phyloP scores from a whole-genome alignment of 1,140 invertebrate species.

The Drosophila rhopaloa region DNA sequence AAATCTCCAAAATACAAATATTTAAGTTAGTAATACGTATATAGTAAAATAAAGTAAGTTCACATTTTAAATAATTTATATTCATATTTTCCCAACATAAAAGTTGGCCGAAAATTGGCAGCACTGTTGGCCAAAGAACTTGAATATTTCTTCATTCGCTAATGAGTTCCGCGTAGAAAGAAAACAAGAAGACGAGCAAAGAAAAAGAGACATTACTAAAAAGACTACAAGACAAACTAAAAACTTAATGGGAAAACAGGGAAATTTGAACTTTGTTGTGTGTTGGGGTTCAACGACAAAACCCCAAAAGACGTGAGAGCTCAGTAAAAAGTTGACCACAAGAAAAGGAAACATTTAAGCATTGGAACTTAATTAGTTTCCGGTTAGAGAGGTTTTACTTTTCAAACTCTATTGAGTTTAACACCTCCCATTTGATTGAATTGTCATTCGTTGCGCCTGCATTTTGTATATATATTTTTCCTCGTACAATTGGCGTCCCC shows the following conservation, averaged over 20 bases:
- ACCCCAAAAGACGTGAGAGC: conserved; percentile 4
- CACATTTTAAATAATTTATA: too few relatives aligned
- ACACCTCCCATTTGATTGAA: conserved; percentile 40
- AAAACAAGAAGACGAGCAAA: neutral
- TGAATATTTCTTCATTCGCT: conserved; percentile 1
- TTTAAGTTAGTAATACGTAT: too few relatives aligned
- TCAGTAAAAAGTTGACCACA: conserved; percentile 8
- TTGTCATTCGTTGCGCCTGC: conserved; percentile 34
- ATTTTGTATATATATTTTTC: conserved; percentile 13
- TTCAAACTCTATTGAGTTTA: neutral
- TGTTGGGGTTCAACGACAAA: conserved; percentile 9
- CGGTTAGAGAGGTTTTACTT: conserved; percentile 10
- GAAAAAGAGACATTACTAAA: conserved; percentile 4
- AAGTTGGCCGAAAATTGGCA: neutral
- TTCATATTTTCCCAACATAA: neutral
- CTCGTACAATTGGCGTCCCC: conserved; percentile 14
- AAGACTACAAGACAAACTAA: neutral
- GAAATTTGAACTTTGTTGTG: conserved; percentile 34
- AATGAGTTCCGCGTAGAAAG: conserved; percentile 15
- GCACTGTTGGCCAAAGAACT: conserved; percentile 10
- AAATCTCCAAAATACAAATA: too few relatives aligned
- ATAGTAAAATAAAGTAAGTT: too few relatives aligned
- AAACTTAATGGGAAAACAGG: conserved; percentile 37
- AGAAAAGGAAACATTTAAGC: neutral
- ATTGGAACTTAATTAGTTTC: conserved; percentile 29